Percentiles rank a stretch among this genome's conserved stretches.
Evolutionary conservation across 1,140 invertebrate genomes (phyloP).

Genomic region (Leptinotarsa lineolata): DNA sequence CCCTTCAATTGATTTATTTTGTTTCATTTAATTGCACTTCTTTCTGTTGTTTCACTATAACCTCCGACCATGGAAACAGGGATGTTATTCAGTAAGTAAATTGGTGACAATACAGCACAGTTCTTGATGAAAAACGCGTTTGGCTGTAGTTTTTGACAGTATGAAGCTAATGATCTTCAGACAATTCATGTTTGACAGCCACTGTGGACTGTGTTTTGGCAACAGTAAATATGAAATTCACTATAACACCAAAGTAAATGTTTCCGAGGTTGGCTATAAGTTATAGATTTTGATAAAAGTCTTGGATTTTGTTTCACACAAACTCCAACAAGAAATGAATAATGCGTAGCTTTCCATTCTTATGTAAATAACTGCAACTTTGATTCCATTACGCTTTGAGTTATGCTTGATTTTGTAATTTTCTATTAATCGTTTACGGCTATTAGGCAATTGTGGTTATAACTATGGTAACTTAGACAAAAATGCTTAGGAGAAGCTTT

Average conservation of each 20-base stretch:
- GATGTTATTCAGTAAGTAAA: constrained; percentile 84
- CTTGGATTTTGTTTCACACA: too few relatives aligned
- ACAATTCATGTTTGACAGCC: background rate
- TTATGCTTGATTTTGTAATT: too few relatives aligned
- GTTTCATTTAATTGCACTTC: constrained; percentile 77
- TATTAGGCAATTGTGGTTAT: too few relatives aligned
- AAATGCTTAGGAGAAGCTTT: too few relatives aligned
- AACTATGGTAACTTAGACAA: too few relatives aligned
- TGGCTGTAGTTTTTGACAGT: constrained; percentile 29
- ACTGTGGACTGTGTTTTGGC: constrained; percentile 41
- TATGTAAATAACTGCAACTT: too few relatives aligned
- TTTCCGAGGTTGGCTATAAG: background rate
- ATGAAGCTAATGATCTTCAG: background rate
- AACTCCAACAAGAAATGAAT: too few relatives aligned
- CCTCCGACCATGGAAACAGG: constrained; percentile 68
- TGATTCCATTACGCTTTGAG: too few relatives aligned
- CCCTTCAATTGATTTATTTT: constrained; percentile 67
- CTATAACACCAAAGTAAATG: background rate
- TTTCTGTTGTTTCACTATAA: constrained; percentile 72
- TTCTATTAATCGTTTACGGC: too few relatives aligned
- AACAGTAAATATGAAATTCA: background rate
- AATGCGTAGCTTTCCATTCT: too few relatives aligned
- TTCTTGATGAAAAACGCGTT: background rate
- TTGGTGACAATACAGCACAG: constrained; percentile 22
- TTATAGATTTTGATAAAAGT: background rate